Base-by-base conservation (phyloP, 2,888 invertebrate genomes). In the Cerastoderma edule region DNA sequence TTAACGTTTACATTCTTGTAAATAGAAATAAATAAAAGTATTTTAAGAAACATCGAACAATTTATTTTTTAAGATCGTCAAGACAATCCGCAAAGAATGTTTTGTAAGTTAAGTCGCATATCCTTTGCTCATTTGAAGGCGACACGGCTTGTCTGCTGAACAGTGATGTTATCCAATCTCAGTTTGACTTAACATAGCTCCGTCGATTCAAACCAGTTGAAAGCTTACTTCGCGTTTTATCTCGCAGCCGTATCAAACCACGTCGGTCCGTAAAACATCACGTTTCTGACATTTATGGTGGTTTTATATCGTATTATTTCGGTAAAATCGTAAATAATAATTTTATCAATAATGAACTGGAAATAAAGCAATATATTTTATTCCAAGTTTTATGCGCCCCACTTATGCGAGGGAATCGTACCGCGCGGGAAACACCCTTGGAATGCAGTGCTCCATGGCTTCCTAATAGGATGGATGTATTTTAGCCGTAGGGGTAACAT, bases 241-340 rank as follows among this genome's bases (percentile, higher is more conserved):
- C n/a, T n/a, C n/a, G n/a, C 24, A 8, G 8, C 10, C 39, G 39
- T 33, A 60, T 60, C 60, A 39, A 16, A 39, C 39, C 22, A 24
- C 27, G 4, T 35, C 27, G 13, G 60, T 60, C 24, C 33, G 50
- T 71, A 71, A 71, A 71, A 32, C 35, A 71, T 53, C 53, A 35
- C 64, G 35, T 28, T 22, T 10, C 13, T 64, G 71, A 71, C 71
- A 64, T 39, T 71, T 71, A 71, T 71, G 65, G 27, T 22, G 33
- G n/a, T 56, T 71, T 71, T 54, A 71, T 71, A 54, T 50, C 44
- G 50, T 30, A 48, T 64, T 71, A 71, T 65, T 54, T 65, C 54
- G 35, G 16, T 24, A 54, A 65, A 53, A 65, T 46, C 50, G 27
- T 71, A 67, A 67, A 67, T 54, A 39, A 67, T 54, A 50, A 56